Evolutionary conservation across 2,888 invertebrate genomes (phyloP).

Genomic region (Agapetus fuscipes): DNA sequence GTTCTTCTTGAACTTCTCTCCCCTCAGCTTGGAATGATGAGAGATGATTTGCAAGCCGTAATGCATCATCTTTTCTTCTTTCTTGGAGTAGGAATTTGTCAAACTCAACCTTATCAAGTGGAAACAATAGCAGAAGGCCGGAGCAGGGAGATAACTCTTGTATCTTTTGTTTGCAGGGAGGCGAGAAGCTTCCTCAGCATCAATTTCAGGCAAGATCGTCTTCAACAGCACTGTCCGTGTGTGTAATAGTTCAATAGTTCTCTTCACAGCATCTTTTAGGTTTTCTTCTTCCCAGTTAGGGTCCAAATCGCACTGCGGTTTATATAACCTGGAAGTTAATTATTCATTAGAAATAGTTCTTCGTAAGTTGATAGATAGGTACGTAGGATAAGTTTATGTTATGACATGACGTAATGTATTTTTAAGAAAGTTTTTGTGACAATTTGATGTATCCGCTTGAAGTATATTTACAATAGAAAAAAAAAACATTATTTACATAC

Average conservation of each 20-base stretch:
- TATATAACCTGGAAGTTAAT: conserved; percentile 42
- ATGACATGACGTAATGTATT: too few species aligned
- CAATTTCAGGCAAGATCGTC: not conserved
- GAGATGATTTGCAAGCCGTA: conserved; percentile 57
- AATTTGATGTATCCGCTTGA: too few species aligned
- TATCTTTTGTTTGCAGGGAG: not conserved
- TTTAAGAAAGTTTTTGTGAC: too few species aligned
- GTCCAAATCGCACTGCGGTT: conserved; percentile 73
- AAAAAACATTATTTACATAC: too few species aligned
- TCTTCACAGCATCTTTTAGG: conserved; percentile 50
- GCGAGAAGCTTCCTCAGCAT: not conserved
- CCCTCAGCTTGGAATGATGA: conserved; percentile 60
- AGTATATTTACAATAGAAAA: too few species aligned
- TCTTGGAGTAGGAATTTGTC: conserved; percentile 34
- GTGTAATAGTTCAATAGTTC: conserved; percentile 52
- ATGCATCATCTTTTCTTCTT: conserved; percentile 47
- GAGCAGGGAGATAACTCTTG: conserved; percentile 47
- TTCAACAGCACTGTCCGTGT: conserved; percentile 34
- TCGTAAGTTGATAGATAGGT: too few species aligned
- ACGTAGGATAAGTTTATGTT: too few species aligned
- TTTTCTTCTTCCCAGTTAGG: conserved; percentile 67
- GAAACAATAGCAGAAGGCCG: conserved; percentile 77
- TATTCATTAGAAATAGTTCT: not conserved
- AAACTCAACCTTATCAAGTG: conserved; percentile 61
- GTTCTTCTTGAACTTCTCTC: conserved; percentile 31